phyloP scores from a whole-genome alignment of 1,140 invertebrate genomes.

The Alviniconcha marisindica region DNA sequence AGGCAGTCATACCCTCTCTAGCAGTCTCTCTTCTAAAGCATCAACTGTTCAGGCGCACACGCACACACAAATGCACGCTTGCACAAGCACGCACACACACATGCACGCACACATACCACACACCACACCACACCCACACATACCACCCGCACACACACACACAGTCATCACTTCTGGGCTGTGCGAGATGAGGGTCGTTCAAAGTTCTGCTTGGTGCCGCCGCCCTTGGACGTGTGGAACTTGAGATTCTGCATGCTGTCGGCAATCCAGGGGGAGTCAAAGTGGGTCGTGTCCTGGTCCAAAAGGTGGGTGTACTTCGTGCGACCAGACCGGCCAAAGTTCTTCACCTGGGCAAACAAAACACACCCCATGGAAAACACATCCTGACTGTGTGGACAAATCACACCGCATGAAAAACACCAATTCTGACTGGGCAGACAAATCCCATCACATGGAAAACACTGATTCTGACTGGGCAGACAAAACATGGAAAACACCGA shows the following conservation, averaged over 20 bases:
- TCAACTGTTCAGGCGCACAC: constrained; percentile 13
- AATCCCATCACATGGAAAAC: too few relatives aligned
- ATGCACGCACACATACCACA: neutral
- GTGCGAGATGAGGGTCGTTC: constrained; percentile 83
- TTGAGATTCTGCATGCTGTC: constrained; percentile 93
- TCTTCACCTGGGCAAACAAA: constrained; percentile 86
- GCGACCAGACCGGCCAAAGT: constrained; percentile 98
- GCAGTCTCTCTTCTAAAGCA: constrained; percentile 7
- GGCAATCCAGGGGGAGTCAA: constrained; percentile 97
- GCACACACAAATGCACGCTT: constrained; percentile 2
- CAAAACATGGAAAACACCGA: too few relatives aligned
- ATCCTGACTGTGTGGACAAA: too few relatives aligned
- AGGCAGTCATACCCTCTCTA: neutral
- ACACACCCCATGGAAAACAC: too few relatives aligned
- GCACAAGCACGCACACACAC: constrained; percentile 9
- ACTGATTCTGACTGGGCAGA: too few relatives aligned
- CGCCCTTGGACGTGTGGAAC: constrained; percentile 91
- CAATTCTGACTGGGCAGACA: too few relatives aligned
- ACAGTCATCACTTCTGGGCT: constrained; percentile 37
- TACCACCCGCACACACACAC: constrained; percentile 7
- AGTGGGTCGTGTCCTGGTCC: constrained; percentile 99
- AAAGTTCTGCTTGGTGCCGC: constrained; percentile 97
- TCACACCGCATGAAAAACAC: too few relatives aligned
- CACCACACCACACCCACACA: neutral
- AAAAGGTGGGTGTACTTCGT: constrained; percentile 99